These are phyloP conservation scores for Erethizon dorsatum DNA, from an alignment of 2,797 vertebrate genomes.

Conservation along the genomic window DNA sequence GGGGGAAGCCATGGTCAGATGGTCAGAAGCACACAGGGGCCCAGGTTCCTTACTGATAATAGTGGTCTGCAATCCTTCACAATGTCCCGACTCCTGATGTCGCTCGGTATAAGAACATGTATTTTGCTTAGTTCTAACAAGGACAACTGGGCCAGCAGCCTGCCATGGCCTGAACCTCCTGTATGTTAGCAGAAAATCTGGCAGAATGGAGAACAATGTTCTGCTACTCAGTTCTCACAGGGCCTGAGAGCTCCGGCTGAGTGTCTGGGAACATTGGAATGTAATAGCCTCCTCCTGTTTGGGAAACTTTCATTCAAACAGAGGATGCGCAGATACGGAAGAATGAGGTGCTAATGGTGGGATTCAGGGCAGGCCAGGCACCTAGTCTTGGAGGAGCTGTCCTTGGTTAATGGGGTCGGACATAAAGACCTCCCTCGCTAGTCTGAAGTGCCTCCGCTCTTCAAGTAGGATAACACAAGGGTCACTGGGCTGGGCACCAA, in stretches of 20 bases:
- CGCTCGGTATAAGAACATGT: background rate
- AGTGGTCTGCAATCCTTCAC: background rate
- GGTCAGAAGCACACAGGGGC: background rate
- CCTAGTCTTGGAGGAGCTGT: background rate
- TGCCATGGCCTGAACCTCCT: background rate
- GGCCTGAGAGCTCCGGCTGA: background rate
- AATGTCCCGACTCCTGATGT: background rate
- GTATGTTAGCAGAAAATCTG: background rate
- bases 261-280: background rate
- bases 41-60: background rate
- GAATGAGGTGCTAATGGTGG: background rate
- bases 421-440: background rate
- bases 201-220: background rate
- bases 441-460: background rate
- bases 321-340: background rate
- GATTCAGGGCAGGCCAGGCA: background rate
- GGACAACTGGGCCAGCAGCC: background rate
- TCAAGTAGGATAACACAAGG: background rate
- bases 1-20: background rate
- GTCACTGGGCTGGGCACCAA: background rate
- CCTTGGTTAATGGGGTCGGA: background rate
- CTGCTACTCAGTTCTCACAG: conserved; percentile 12
- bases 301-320: background rate
- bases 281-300: background rate
- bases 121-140: background rate